These are phyloP conservation scores for Xiphophorus birchmanni DNA, from an alignment of 2,797 vertebrate species.

Conservation along the genomic window DNA sequence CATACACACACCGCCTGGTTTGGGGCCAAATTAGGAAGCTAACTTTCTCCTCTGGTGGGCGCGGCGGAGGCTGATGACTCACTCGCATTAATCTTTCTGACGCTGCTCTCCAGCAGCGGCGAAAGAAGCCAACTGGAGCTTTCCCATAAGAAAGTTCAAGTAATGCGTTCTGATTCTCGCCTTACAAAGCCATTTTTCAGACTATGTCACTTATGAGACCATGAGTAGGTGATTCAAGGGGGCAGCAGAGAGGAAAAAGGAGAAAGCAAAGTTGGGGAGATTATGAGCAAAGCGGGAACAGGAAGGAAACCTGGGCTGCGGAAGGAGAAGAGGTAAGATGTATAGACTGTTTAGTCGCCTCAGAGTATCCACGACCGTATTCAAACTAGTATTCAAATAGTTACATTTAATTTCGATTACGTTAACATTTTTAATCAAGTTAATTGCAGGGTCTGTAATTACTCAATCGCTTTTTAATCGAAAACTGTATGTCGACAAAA, in stretches of 20 bases:
- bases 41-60: slow-evolving; percentile 51
- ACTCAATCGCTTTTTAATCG: too few species aligned
- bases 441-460: too few species aligned
- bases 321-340: not conserved
- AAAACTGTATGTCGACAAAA: too few species aligned
- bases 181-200: slow-evolving; percentile 12
- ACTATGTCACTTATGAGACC: not conserved
- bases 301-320: not conserved
- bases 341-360: not conserved
- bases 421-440: too few species aligned
- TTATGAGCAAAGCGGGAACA: not conserved
- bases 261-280: not conserved
- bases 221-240: not conserved
- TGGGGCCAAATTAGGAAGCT: slow-evolving; percentile 44
- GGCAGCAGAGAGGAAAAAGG: not conserved
- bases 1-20: slow-evolving; percentile 17
- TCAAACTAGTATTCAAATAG: not conserved
- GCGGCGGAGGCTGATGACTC: slow-evolving; percentile 51
- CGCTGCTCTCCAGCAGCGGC: slow-evolving; percentile 38
- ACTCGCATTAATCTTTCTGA: slow-evolving; percentile 50
- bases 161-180: slow-evolving; percentile 12
- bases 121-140: slow-evolving; percentile 34
- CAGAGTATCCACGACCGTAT: not conserved
- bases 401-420: too few species aligned
- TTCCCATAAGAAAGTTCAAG: slow-evolving; percentile 29